These are phyloP conservation scores for Sebastes cheni DNA, from an alignment of 2,797 vertebrate genomes.

Conservation along the genomic window DNA sequence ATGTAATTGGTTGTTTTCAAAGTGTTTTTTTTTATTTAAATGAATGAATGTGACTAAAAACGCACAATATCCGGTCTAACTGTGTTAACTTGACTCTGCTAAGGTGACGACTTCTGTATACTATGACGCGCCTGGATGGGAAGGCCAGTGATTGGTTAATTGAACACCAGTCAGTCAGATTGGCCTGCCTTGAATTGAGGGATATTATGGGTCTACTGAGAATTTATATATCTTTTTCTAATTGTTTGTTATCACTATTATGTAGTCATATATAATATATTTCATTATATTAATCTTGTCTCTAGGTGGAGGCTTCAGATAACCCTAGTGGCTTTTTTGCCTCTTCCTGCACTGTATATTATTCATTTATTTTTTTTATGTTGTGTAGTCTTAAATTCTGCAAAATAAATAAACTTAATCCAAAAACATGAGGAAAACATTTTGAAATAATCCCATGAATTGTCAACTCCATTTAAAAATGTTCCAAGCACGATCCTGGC, in stretches of 20 bases:
- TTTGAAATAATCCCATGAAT: background rate
- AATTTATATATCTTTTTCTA: background rate
- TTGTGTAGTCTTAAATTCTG: too few relatives aligned
- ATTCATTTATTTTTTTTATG: too few relatives aligned
- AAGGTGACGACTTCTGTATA: background rate
- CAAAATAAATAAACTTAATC: background rate
- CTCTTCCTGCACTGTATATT: too few relatives aligned
- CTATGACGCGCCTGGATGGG: background rate
- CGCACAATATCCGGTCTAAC: background rate
- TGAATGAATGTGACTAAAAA: background rate
- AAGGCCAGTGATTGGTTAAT: background rate
- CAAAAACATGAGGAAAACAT: background rate
- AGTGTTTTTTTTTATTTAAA: background rate
- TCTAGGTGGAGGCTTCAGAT: too few relatives aligned
- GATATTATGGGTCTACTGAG: background rate
- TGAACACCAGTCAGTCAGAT: background rate
- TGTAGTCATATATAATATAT: too few relatives aligned
- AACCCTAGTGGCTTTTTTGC: too few relatives aligned
- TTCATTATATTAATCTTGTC: too few relatives aligned
- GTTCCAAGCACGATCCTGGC: background rate
- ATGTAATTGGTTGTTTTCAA: background rate
- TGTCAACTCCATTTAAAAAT: background rate
- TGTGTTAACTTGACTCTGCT: background rate
- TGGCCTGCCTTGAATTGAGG: background rate
- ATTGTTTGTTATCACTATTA: too few relatives aligned